Evolutionary conservation across 2,113 vertebrate genomes (phyloP), one percentile per base, ranked within the genome.

Genomic region (Genyomyrus donnyi): DNA sequence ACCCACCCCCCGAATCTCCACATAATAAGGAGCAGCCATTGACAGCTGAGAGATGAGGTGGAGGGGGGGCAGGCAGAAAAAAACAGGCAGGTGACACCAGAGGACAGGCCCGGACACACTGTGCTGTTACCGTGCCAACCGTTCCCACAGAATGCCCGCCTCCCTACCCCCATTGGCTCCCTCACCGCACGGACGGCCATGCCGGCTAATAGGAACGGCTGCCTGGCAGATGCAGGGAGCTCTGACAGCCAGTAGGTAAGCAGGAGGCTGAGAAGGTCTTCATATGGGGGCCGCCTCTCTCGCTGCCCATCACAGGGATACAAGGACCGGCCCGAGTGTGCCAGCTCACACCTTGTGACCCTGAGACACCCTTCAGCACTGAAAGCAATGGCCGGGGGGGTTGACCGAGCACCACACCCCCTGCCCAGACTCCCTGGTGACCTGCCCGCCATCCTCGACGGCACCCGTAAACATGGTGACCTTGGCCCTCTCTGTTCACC

Each of bases 91-190:
- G 92, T 92, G 90, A 93, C 91, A 85, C 89, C 92, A 94, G 94
- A 95, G 92, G 95, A 94, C 93, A 94, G 92, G 93, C 91, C 92
- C 94, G 95, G 94, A 95, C 95, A 94, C 95, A 95, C 95, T 94
- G 93, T 94, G 93, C 93, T 94, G 96, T 96, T 96, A 95, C 95
- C 93, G 95, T 96, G 96, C 96, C 96, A 96, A 96, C 95, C 95
- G 95, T 94, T 94, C 93, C 95, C 94, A 94, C 95, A 94, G 95
- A 94, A 93, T 92, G 93, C 91, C 93, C 92, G 94, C 94, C 95
- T 95, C 94, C 94, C 94, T 92, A 92, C 93, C 93, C 94, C 93
- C 91, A 95, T 95, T 95, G 94, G 95, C 93, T 92, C 91, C 91
- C 50, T 93, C 48, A 88, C 91, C 74, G 74, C 94, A 95, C 66